These are phyloP conservation scores for Lepus timidus DNA, from an alignment of 2,113 vertebrate genomes.

Conservation along the genomic window DNA sequence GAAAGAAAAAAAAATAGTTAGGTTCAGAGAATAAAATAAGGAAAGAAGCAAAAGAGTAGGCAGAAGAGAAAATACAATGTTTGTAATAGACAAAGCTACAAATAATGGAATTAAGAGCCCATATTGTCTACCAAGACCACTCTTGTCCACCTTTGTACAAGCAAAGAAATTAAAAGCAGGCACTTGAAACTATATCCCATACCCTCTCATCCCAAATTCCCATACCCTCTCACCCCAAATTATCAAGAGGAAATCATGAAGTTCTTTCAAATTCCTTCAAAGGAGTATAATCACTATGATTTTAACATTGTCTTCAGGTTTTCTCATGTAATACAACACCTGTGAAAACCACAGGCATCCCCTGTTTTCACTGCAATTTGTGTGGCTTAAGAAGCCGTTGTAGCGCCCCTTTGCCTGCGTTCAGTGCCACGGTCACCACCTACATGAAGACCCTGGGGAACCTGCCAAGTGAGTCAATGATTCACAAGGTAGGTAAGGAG, in stretches of 20 bases:
- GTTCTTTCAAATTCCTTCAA: conserved; percentile 17
- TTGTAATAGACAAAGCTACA: not conserved
- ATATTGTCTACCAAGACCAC: not conserved
- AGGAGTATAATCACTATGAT: not conserved
- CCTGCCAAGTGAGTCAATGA: not conserved
- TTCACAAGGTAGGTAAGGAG: not conserved
- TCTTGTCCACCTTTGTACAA: not conserved
- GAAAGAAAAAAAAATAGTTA: not conserved
- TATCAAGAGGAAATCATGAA: not conserved
- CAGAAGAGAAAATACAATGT: conserved; percentile 32
- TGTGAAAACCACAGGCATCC: not conserved
- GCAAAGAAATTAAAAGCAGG: not conserved
- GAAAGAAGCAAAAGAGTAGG: not conserved
- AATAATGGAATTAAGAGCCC: not conserved
- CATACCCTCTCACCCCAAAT: not conserved
- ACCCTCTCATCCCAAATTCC: not conserved
- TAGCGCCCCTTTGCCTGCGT: not conserved
- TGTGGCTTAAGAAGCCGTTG: not conserved
- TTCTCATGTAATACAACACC: not conserved
- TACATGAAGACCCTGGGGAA: not conserved
- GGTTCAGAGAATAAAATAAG: not conserved
- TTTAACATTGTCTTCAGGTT: not conserved
- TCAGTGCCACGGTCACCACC: not conserved
- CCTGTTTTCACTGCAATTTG: not conserved
- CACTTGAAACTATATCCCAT: not conserved